Percentiles rank a stretch among this genome's conserved stretches.
Conservation (phyloP, 1,140 invertebrate species). For the Eriocheir sinensis region DNA sequence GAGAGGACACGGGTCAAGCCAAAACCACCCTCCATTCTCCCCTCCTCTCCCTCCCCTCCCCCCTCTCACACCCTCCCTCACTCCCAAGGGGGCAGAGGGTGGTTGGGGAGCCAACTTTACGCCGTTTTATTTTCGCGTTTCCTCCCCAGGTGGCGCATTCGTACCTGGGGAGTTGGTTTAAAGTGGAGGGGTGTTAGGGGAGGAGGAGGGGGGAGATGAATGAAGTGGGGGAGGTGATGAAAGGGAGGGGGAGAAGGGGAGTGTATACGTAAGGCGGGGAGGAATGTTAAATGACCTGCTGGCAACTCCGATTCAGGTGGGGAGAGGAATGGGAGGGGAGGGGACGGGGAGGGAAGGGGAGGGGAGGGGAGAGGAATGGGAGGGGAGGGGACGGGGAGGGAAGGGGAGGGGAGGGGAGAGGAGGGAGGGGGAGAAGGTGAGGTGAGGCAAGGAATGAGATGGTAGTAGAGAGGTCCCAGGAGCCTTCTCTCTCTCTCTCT, state of each 20-base stretch:
- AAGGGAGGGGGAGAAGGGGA: background rate
- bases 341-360: too few species aligned
- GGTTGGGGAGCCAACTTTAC: background rate
- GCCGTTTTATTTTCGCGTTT: background rate
- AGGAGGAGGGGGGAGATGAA: background rate
- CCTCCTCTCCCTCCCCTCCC: too few species aligned
- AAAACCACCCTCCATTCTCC: background rate
- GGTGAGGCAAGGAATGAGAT: background rate
- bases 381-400: background rate
- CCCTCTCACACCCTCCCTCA: too few species aligned
- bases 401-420: background rate
- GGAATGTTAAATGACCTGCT: background rate
- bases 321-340: too few species aligned
- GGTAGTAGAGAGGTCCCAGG: background rate
- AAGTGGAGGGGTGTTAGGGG: background rate
- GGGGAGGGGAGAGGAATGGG: background rate
- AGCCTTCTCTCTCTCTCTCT: background rate
- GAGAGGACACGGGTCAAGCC: background rate
- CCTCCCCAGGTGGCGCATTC: background rate
- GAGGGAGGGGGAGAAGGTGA: background rate
- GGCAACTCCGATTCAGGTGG: background rate
- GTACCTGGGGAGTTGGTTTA: background rate
- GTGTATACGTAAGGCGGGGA: background rate
- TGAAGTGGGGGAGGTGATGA: background rate
- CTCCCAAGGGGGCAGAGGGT: background rate